A percentile compares a stretch with the other conserved stretches of the same genome.
These are phyloP conservation scores for Cherax quadricarinatus DNA, from an alignment of 1,140 invertebrate species.

Conservation along the genomic window DNA sequence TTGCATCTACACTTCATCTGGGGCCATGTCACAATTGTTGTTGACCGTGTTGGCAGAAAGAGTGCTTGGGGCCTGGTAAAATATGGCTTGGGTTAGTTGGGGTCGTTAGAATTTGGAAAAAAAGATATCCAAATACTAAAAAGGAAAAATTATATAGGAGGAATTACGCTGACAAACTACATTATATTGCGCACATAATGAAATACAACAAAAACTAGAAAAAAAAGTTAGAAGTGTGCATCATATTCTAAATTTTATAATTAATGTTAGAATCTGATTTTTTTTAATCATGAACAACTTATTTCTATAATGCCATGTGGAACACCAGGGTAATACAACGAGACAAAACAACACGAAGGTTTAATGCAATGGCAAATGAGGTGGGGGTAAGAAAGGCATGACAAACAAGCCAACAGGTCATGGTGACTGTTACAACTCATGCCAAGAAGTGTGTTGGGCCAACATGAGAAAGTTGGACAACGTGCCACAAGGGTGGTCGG, in stretches of 20 bases:
- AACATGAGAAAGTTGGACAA: slow-evolving; percentile 35
- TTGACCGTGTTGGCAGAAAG: slow-evolving; percentile 61
- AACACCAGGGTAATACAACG: not conserved
- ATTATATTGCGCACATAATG: not conserved
- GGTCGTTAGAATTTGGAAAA: slow-evolving; percentile 15
- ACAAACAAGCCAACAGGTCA: slow-evolving; percentile 44
- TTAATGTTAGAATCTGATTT: not conserved
- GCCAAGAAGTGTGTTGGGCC: slow-evolving; percentile 38
- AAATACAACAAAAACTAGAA: not conserved
- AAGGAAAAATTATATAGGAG: not conserved
- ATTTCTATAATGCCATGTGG: not conserved
- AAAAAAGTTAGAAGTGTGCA: not conserved
- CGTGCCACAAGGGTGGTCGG: slow-evolving; percentile 39
- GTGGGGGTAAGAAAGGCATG: slow-evolving; percentile 5
- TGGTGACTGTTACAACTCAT: slow-evolving; percentile 53
- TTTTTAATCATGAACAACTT: not conserved
- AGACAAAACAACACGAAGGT: slow-evolving; percentile 11
- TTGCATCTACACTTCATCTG: slow-evolving; percentile 61
- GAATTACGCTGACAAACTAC: not conserved
- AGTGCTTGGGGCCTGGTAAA: slow-evolving; percentile 60
- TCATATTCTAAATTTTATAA: not conserved
- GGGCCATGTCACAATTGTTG: slow-evolving; percentile 70
- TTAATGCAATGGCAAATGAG: not conserved
- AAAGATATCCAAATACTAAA: slow-evolving; percentile 20
- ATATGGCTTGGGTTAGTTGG: slow-evolving; percentile 60